A percentile compares a stretch with the other conserved stretches of the same genome.
Evolutionary conservation across 53 echinoderm and acorn worm species (phyloP).

Genomic region (Zoroaster sp.): DNA sequence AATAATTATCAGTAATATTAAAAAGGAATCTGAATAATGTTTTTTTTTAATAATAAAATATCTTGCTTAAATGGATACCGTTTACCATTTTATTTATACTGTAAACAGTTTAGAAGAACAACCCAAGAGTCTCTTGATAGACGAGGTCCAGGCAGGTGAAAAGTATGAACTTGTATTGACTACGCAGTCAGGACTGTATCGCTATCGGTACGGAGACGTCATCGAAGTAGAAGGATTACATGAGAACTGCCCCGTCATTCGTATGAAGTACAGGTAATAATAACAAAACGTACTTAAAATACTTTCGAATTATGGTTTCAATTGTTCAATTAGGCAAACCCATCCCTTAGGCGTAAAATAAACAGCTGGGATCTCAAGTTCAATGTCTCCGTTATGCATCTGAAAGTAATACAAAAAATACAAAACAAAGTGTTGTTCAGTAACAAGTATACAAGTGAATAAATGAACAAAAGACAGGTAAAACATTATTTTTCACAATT

Average conservation of each 20-base stretch:
- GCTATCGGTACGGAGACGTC: constrained; percentile 77
- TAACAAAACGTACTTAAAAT: too few relatives aligned
- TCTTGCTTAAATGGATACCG: background rate
- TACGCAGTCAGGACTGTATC: constrained; percentile 68
- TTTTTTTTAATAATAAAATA: background rate
- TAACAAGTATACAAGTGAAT: too few relatives aligned
- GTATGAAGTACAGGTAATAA: constrained; percentile 75
- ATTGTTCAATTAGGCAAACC: too few relatives aligned
- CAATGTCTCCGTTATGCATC: too few relatives aligned
- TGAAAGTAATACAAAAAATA: too few relatives aligned
- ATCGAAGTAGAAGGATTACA: constrained; percentile 59
- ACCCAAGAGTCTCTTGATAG: constrained; percentile 56
- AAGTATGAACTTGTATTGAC: constrained; percentile 72
- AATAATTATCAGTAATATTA: too few relatives aligned
- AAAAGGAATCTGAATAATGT: background rate
- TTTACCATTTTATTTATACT: background rate
- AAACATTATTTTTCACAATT: background rate
- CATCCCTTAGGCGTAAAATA: too few relatives aligned
- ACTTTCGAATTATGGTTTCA: too few relatives aligned
- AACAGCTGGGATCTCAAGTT: too few relatives aligned
- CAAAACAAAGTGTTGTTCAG: too few relatives aligned
- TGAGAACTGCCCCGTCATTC: constrained; percentile 56
- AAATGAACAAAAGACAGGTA: background rate
- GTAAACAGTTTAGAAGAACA: constrained; percentile 20
- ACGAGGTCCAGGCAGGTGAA: constrained; percentile 61